Conservation (phyloP, 2,888 invertebrate genomes). For the Proisotoma minuta region DNA sequence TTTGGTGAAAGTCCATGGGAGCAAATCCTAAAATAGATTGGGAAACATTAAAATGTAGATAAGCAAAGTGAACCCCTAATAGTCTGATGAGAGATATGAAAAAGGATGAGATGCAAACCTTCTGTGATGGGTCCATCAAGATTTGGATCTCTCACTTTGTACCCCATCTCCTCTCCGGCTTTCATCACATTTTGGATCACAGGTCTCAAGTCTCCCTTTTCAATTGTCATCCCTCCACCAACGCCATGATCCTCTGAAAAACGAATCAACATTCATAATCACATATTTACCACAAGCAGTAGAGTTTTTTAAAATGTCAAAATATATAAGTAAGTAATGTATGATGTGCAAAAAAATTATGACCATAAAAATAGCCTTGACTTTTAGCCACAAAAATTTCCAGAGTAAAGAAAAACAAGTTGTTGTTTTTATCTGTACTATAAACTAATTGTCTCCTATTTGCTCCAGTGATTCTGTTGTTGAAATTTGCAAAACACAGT, state of each 20-base stretch:
- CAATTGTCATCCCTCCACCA: slow-evolving; percentile 34
- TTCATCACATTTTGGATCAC: slow-evolving; percentile 30
- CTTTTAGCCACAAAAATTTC: too few relatives aligned
- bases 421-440: too few relatives aligned
- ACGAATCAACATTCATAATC: too few relatives aligned
- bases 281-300: too few relatives aligned
- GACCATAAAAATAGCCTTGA: too few relatives aligned
- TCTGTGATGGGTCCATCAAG: slow-evolving; percentile 28
- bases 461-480: too few relatives aligned
- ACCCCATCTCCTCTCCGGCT: slow-evolving; percentile 37
- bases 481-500: too few relatives aligned
- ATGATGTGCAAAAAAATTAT: too few relatives aligned
- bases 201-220: slow-evolving; percentile 27
- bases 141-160: slow-evolving; percentile 35
- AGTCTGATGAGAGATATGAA: background rate
- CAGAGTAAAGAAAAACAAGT: too few relatives aligned
- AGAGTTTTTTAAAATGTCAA: too few relatives aligned
- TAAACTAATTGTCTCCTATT: too few relatives aligned
- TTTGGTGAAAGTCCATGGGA: slow-evolving; percentile 35
- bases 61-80: background rate
- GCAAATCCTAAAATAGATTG: slow-evolving; percentile 26
- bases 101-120: slow-evolving; percentile 14
- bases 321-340: too few relatives aligned
- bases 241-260: slow-evolving; percentile 27
- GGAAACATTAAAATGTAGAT: background rate